Conservation (phyloP, 1,140 invertebrate genomes). For the Patella vulgata region DNA sequence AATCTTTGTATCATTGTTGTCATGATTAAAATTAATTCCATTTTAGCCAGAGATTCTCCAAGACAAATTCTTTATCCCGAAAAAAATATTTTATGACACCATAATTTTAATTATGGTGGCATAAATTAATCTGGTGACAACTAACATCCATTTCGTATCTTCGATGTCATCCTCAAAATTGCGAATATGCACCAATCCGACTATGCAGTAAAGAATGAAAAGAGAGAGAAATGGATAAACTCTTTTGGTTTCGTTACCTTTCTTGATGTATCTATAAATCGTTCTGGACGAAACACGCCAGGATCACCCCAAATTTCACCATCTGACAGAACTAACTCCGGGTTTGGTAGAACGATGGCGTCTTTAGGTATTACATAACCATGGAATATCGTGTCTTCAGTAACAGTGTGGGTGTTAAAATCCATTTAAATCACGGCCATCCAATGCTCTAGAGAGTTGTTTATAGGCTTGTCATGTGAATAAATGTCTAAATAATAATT, state of each 20-base stretch:
- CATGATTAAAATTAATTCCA: too few species aligned
- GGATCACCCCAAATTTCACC: conserved; percentile 75
- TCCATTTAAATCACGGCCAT: too few species aligned
- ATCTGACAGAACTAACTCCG: conserved; percentile 62
- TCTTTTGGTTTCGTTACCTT: conserved; percentile 44
- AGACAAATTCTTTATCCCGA: too few species aligned
- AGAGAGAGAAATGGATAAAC: conserved; percentile 50
- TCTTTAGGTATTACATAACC: conserved; percentile 61
- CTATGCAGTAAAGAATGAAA: too few species aligned
- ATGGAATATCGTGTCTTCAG: conserved; percentile 43
- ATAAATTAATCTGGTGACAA: too few species aligned
- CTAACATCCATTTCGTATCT: too few species aligned
- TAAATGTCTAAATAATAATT: too few species aligned
- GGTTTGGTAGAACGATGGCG: conserved; percentile 60
- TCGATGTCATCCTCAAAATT: too few species aligned
- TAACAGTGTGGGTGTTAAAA: conserved; percentile 58
- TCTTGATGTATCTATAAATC: conserved; percentile 67
- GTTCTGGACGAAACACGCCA: conserved; percentile 75
- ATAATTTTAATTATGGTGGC: background rate
- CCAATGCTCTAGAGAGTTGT: too few species aligned
- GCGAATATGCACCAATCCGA: background rate
- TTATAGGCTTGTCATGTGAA: too few species aligned
- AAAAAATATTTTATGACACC: conserved; percentile 1
- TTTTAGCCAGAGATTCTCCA: too few species aligned
- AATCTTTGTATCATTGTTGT: too few species aligned